Evolutionary conservation across 2,888 invertebrate genomes (phyloP).

Genomic region (Cloeon dipterum): DNA sequence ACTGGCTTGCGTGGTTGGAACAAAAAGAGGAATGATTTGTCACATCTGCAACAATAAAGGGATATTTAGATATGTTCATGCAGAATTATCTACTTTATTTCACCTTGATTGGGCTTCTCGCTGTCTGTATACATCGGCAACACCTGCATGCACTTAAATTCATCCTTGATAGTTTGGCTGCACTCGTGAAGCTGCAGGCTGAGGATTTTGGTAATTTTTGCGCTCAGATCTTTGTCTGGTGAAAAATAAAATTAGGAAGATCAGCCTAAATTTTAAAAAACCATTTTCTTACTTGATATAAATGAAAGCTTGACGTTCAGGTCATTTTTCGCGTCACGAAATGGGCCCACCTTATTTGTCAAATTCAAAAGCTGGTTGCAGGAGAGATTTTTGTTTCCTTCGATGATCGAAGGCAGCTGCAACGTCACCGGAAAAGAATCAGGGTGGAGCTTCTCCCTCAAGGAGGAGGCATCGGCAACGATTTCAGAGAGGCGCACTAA

Average conservation of each 20-base stretch:
- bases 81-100: too few species aligned
- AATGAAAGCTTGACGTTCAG: background rate
- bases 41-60: too few species aligned
- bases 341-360: background rate
- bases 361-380: constrained; percentile 2
- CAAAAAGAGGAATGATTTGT: too few species aligned
- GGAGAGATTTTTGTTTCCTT: background rate
- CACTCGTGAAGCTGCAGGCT: background rate
- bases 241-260: too few species aligned
- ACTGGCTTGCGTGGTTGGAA: constrained; percentile 21
- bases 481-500: too few species aligned
- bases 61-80: too few species aligned
- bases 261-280: background rate
- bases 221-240: background rate
- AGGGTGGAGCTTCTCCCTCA: constrained; percentile 12
- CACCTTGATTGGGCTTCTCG: constrained; percentile 4
- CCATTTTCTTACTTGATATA: background rate
- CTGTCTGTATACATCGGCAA: constrained; percentile 1
- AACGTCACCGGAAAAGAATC: constrained; percentile 17
- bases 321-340: background rate
- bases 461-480: too few species aligned
- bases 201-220: background rate
- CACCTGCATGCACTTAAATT: constrained; percentile 4
- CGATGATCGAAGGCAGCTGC: constrained; percentile 18
- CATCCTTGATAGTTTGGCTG: background rate